phyloP scores from a whole-genome alignment of 2,888 invertebrate genomes.

The Dendrolimus pini region DNA sequence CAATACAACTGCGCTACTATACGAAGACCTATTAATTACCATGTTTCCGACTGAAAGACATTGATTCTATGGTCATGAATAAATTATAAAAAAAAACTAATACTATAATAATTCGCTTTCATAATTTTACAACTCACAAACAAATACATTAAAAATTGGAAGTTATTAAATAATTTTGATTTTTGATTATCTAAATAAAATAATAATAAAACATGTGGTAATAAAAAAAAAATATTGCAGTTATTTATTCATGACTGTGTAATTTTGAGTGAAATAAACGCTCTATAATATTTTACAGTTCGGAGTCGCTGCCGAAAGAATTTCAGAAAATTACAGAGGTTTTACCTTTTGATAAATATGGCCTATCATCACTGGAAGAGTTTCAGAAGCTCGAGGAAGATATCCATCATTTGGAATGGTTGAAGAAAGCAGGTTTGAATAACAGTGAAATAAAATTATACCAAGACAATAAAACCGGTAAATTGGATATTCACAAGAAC shows the following conservation, averaged over 20 bases:
- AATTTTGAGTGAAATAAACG: not conserved
- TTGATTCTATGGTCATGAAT: too few relatives aligned
- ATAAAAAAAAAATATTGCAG: too few relatives aligned
- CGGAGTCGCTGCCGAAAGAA: conserved; percentile 51
- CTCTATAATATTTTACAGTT: conserved; percentile 25
- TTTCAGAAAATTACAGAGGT: conserved; percentile 58
- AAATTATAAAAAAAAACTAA: too few relatives aligned
- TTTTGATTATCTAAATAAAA: too few relatives aligned
- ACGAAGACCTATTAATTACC: too few relatives aligned
- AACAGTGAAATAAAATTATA: conserved; percentile 69
- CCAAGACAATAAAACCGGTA: conserved; percentile 57
- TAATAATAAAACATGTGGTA: too few relatives aligned
- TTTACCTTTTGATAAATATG: conserved; percentile 57
- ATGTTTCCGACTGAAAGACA: too few relatives aligned
- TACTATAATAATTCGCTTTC: too few relatives aligned
- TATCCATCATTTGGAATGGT: conserved; percentile 50
- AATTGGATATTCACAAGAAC: conserved; percentile 37
- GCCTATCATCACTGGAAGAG: conserved; percentile 56
- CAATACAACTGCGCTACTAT: too few relatives aligned
- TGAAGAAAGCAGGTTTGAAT: conserved; percentile 65
- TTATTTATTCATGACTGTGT: not conserved
- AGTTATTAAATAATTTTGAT: too few relatives aligned
- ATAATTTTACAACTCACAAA: too few relatives aligned
- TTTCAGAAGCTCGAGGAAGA: conserved; percentile 54
- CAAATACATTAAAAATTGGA: too few relatives aligned